These are phyloP conservation scores for Cremastinae sp. DNA, from an alignment of 2,888 invertebrate species.

Conservation along the genomic window DNA sequence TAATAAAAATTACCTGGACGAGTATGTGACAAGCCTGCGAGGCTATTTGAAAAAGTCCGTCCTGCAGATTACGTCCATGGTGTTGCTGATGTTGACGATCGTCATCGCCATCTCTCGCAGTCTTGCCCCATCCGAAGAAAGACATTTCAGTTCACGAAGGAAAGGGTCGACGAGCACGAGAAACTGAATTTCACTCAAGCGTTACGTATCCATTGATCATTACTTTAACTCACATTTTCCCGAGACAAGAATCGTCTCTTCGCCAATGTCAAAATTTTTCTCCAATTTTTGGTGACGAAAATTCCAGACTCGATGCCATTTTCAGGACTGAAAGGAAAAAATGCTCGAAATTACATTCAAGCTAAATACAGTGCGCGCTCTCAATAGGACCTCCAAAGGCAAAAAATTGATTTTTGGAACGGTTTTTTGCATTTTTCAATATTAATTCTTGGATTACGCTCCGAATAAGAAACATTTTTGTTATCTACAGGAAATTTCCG, in stretches of 20 bases:
- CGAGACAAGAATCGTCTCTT: neutral
- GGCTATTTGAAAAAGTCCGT: conserved; percentile 89
- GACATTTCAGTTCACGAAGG: conserved; percentile 68
- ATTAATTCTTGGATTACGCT: too few relatives aligned
- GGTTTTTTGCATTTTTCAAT: too few relatives aligned
- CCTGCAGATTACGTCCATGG: conserved; percentile 84
- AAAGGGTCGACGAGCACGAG: neutral
- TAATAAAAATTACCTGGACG: conserved; percentile 85
- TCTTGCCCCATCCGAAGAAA: conserved; percentile 75
- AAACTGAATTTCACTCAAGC: neutral
- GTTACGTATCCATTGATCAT: neutral
- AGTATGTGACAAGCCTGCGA: conserved; percentile 90
- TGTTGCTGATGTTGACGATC: conserved; percentile 59
- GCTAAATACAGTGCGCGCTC: too few relatives aligned
- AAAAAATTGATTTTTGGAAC: too few relatives aligned
- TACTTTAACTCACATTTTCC: neutral
- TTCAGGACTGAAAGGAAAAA: neutral
- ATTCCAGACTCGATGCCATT: conserved; percentile 2
- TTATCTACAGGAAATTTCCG: too few relatives aligned
- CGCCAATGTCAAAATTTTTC: neutral
- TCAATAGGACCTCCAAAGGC: too few relatives aligned
- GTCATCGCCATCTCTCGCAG: conserved; percentile 63
- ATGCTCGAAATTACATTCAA: too few relatives aligned
- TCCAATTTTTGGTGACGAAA: neutral
- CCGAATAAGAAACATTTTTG: too few relatives aligned